Conservation (phyloP, 2,113 vertebrate species). For the Cricetomys ansorgei region DNA sequence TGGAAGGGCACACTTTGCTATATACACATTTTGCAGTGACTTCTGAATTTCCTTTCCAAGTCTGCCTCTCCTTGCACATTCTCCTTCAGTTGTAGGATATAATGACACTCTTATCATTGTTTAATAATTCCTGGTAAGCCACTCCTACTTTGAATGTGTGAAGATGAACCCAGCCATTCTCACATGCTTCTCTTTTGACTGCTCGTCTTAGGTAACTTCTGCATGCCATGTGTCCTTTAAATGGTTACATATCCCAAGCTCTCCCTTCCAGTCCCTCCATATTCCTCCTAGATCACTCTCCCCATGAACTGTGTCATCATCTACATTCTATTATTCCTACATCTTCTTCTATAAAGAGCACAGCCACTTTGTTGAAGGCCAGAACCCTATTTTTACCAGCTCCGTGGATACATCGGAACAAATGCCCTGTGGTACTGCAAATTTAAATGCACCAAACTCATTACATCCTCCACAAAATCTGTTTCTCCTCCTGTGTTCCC, state of each 20-base stretch:
- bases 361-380: background rate
- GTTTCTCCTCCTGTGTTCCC: constrained; percentile 46
- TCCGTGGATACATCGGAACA: constrained; percentile 11
- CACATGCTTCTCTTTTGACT: background rate
- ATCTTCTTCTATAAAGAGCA: constrained; percentile 25
- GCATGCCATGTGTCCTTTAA: background rate
- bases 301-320: background rate
- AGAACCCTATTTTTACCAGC: constrained; percentile 25
- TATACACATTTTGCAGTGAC: background rate
- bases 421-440: background rate
- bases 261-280: background rate
- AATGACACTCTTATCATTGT: background rate
- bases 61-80: background rate
- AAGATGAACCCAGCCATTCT: background rate
- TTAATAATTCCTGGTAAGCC: background rate
- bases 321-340: background rate
- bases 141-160: background rate
- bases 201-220: background rate
- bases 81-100: background rate
- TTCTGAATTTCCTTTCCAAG: background rate
- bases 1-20: background rate
- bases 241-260: background rate
- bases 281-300: background rate
- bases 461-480: constrained; percentile 42
- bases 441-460: constrained; percentile 8